Percentiles rank a stretch among this genome's conserved stretches.
phyloP scores from a whole-genome alignment of 2,113 vertebrate species.

The Megaptera novaeangliae region DNA sequence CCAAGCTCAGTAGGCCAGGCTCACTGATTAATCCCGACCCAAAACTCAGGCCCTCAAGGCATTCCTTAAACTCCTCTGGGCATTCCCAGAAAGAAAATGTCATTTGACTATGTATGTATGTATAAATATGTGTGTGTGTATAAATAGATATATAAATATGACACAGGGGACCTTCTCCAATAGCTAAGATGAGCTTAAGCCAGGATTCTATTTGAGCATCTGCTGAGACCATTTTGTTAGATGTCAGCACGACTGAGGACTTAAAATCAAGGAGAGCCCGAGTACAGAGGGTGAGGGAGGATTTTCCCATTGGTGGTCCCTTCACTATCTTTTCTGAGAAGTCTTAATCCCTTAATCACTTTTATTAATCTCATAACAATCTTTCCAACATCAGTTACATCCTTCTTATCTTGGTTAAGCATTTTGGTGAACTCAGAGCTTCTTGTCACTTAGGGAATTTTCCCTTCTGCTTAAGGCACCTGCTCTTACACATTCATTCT shows the following conservation, averaged over 20 bases:
- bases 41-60: neutral
- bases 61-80: neutral
- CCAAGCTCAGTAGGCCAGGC: neutral
- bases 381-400: neutral
- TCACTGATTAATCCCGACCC: no score
- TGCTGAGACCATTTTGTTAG: neutral
- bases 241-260: neutral
- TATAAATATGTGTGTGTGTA: neutral
- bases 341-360: slow-evolving; percentile 54
- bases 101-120: rapidly evolving
- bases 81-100: neutral
- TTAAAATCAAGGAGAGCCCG: neutral
- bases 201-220: neutral
- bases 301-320: neutral
- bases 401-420: slow-evolving; percentile 54
- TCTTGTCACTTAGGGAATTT: slow-evolving; percentile 36
- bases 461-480: neutral
- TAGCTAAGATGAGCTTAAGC: neutral
- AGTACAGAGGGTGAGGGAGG: neutral
- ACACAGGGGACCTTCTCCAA: neutral
- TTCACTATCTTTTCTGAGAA: neutral
- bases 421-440: slow-evolving; percentile 38
- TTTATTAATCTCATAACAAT: slow-evolving; percentile 56
- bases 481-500: neutral
- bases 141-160: no score